A percentile compares a stretch with the other conserved stretches of the same genome.
Conservation (phyloP, 2,113 vertebrate genomes). For the Calypte anna region DNA sequence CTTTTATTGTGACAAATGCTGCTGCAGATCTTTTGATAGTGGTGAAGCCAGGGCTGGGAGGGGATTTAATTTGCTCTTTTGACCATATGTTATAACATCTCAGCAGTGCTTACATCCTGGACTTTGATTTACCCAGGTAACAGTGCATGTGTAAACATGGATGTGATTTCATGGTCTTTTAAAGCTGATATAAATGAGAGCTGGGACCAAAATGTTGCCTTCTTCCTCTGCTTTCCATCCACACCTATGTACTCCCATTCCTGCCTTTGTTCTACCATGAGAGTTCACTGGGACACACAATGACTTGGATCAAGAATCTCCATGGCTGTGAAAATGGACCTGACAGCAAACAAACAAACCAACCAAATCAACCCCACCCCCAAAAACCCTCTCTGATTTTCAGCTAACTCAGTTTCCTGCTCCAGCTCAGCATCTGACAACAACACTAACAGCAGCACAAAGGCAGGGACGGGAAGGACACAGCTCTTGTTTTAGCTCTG, state of each 20-base stretch:
- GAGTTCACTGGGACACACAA: not conserved
- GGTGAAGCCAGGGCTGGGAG: not conserved
- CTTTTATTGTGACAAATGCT: not conserved
- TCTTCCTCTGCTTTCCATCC: conserved; percentile 12
- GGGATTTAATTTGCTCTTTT: not conserved
- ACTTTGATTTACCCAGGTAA: not conserved
- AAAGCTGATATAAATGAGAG: not conserved
- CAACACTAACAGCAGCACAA: not conserved
- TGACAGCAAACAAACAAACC: not conserved
- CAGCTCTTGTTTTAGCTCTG: not conserved
- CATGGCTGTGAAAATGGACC: not conserved
- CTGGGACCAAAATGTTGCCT: not conserved
- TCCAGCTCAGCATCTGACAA: not conserved
- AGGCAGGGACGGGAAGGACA: not conserved
- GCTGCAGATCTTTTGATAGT: not conserved
- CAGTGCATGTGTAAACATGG: accelerated
- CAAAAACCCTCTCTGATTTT: not conserved
- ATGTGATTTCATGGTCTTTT: not conserved
- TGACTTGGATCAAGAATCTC: not conserved
- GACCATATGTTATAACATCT: not conserved
- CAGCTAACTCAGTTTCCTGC: not conserved
- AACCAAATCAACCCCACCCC: not conserved
- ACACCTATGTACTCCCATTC: not conserved
- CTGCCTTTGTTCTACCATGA: not conserved
- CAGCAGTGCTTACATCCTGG: not conserved